Base-by-base conservation (phyloP, 2,888 invertebrate species). In the Melanchra persicariae region DNA sequence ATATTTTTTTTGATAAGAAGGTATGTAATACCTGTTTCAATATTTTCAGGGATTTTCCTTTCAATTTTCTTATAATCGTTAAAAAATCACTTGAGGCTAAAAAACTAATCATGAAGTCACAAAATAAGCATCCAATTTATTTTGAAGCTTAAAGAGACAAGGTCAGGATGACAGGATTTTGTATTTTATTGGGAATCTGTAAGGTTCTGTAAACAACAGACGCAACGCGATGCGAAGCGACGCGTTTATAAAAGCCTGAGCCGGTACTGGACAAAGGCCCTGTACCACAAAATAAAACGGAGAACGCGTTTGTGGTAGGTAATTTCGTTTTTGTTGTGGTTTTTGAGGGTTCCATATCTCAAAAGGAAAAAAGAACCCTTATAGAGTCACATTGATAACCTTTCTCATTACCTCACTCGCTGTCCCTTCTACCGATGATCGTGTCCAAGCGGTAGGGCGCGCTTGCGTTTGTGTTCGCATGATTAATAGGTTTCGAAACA, bases 121-220 rank as follows among this genome's bases (percentile, higher is more conserved):
- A 40, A 55, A 79, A 73, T 79, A 57, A 79, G 37, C n/a, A 40
- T 55, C 61, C 49, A 74, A 74, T 79, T 74, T 74, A 72, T 77
- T 57, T 61, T 74, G 37, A 57, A 61, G 79, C 58, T 73, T 52
- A 58, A n/a, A 17, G 22, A 19, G 47, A 47, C 30, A 1, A 62
- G 45, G 51, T 47, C 52, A 52, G 17, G 51, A 57, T 57, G 22
- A 52, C 37, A 24, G 57, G n/a, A 60, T 70, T 57, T 24, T 73
- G 22, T 40, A 52, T 61, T 72, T n/a, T 79, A 58, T 52, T 43
- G 22, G 17, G 26, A 34, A 51, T n/a, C 3, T 57, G 15, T 57
- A 60, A 55, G 24, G 47, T 40, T 1, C 5, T 19, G 0, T 10
- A 12, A n/a, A 22, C 6, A 55, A 22, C n/a, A 15, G 40, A 30